Percentiles rank a stretch among this genome's conserved stretches.
These are phyloP conservation scores for Mongoloraphidia duomilia DNA, from an alignment of 2,888 invertebrate genomes.

Conservation along the genomic window DNA sequence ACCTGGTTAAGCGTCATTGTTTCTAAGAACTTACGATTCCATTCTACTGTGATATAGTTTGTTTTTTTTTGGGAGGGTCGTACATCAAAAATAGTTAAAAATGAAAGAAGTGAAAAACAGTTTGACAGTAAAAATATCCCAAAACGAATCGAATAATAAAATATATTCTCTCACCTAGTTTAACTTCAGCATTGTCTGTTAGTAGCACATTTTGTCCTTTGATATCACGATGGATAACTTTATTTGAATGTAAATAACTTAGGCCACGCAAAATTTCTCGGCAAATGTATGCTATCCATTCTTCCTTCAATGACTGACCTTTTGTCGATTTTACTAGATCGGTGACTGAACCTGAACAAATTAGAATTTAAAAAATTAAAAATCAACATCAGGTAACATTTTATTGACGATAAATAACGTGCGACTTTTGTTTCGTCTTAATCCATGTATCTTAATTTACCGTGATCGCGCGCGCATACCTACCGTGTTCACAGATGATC, in stretches of 20 bases:
- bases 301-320: conserved; percentile 94
- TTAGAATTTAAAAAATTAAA: conserved; percentile 2
- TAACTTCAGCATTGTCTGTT: conserved; percentile 99
- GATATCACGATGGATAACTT: conserved; percentile 99
- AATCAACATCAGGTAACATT: background rate
- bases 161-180: conserved; percentile 54
- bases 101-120: too few species aligned
- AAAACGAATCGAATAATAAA: too few species aligned
- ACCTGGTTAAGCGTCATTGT: too few species aligned
- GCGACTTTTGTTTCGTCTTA: too few species aligned
- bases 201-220: conserved; percentile 98
- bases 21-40: too few species aligned
- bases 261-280: conserved; percentile 90
- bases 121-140: too few species aligned
- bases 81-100: too few species aligned
- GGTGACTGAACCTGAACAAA: conserved; percentile 70
- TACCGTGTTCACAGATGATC: too few species aligned
- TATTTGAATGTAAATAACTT: conserved; percentile 94
- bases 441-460: too few species aligned
- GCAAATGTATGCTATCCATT: conserved; percentile 99
- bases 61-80: too few species aligned
- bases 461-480: too few species aligned
- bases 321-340: conserved; percentile 99
- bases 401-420: background rate
- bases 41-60: too few species aligned